Percentiles rank a stretch among this genome's conserved stretches.
Conservation (phyloP, 2,113 vertebrate genomes). For the Cryptotis parvus region DNA sequence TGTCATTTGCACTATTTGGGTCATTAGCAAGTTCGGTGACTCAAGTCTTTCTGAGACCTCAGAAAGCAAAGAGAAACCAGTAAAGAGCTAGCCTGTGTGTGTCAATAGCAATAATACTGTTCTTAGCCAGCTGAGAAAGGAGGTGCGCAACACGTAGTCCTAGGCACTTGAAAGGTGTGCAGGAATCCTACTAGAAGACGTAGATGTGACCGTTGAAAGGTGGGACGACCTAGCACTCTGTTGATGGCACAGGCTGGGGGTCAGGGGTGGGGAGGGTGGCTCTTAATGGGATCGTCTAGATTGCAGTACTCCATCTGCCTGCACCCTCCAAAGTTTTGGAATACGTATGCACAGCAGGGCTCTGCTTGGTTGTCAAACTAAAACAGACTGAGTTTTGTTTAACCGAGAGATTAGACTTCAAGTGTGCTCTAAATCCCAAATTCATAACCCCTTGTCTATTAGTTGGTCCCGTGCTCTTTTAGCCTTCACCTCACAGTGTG, state of each 20-base stretch:
- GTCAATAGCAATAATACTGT: neutral
- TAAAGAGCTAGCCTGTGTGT: neutral
- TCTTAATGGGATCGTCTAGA: neutral
- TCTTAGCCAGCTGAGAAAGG: conserved; percentile 48
- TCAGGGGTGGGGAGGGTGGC: neutral
- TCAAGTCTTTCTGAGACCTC: conserved; percentile 38
- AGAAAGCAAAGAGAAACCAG: conserved; percentile 59
- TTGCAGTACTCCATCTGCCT: neutral
- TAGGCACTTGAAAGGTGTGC: neutral
- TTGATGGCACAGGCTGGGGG: too few species aligned
- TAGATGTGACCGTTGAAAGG: neutral
- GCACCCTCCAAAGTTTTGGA: neutral
- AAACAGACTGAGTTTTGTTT: neutral
- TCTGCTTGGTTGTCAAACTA: neutral
- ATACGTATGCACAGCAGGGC: neutral
- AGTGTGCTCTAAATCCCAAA: neutral
- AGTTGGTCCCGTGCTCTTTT: neutral
- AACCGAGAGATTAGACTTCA: neutral
- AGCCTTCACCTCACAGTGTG: neutral
- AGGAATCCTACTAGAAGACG: neutral
- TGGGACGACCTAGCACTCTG: too few species aligned
- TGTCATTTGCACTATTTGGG: neutral
- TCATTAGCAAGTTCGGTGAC: neutral
- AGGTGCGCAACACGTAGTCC: neutral
- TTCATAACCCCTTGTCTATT: neutral